phyloP scores from a whole-genome alignment of 2,113 vertebrate species.

The Abramis brama region DNA sequence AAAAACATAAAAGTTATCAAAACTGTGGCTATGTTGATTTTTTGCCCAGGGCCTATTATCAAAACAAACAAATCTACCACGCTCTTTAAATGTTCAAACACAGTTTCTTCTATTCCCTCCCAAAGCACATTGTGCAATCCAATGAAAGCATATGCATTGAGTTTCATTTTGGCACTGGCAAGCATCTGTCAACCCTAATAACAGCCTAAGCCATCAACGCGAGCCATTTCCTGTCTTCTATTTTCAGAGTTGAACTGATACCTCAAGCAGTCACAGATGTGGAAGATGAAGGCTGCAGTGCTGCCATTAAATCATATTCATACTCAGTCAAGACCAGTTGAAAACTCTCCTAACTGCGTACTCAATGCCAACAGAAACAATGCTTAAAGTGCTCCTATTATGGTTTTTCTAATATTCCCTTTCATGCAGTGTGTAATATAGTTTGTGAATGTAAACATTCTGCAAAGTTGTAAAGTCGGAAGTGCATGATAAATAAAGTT shows the following conservation, averaged over 20 bases:
- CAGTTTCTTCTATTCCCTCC: neutral
- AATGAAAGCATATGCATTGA: neutral
- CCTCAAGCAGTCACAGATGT: constrained; percentile 52
- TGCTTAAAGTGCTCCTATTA: no score
- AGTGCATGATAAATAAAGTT: no score
- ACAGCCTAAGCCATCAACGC: constrained; percentile 37
- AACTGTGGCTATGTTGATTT: no score
- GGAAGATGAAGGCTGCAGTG: constrained; percentile 3
- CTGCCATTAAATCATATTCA: neutral
- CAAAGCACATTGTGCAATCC: neutral
- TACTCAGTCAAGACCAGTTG: neutral
- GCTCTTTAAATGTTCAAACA: neutral
- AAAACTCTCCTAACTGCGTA: neutral
- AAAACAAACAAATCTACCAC: neutral
- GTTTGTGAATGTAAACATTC: no score
- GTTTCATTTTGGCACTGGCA: neutral
- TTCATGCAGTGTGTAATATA: no score
- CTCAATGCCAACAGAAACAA: no score
- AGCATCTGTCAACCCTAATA: constrained; percentile 20
- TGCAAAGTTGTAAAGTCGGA: no score
- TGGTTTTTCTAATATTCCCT: no score
- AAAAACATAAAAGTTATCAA: no score
- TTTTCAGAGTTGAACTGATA: constrained; percentile 55
- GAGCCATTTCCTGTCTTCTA: constrained; percentile 57
- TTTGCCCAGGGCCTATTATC: no score